Conservation (phyloP, 2,797 vertebrate genomes). For the Pyrocephalus nanus region DNA sequence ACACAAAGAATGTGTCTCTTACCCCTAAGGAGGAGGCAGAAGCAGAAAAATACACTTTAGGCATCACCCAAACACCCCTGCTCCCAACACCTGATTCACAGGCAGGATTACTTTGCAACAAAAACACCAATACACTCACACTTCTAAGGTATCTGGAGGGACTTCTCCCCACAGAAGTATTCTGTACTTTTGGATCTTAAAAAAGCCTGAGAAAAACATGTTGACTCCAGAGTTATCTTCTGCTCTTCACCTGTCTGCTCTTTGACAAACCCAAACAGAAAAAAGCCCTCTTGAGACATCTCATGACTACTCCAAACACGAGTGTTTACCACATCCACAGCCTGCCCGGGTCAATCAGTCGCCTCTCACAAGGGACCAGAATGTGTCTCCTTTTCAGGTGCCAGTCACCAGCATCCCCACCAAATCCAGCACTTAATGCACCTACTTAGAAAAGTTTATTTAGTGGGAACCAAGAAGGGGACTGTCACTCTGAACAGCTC, state of each 20-base stretch:
- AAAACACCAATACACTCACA: background rate
- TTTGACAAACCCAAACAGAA: background rate
- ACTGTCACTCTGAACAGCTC: background rate
- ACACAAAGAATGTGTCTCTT: background rate
- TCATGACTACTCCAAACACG: background rate
- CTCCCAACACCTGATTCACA: background rate
- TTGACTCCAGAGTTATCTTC: background rate
- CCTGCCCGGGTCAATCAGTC: background rate
- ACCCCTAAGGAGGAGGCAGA: background rate
- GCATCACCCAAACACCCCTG: fast-evolving
- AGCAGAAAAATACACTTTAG: background rate
- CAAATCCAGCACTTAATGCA: background rate
- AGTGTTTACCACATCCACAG: background rate
- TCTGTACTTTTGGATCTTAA: background rate
- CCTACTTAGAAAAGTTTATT: background rate
- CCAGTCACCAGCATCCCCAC: background rate
- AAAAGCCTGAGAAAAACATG: background rate
- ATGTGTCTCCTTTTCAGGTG: background rate
- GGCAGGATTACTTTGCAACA: fast-evolving
- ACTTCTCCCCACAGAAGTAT: background rate
- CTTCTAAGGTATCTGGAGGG: background rate
- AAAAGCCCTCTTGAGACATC: background rate
- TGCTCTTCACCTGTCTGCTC: background rate
- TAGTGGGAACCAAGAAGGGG: background rate
- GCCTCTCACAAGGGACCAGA: background rate